These are phyloP conservation scores for Mythimna lalbum DNA, from an alignment of 2,888 invertebrate genomes.

Conservation along the genomic window DNA sequence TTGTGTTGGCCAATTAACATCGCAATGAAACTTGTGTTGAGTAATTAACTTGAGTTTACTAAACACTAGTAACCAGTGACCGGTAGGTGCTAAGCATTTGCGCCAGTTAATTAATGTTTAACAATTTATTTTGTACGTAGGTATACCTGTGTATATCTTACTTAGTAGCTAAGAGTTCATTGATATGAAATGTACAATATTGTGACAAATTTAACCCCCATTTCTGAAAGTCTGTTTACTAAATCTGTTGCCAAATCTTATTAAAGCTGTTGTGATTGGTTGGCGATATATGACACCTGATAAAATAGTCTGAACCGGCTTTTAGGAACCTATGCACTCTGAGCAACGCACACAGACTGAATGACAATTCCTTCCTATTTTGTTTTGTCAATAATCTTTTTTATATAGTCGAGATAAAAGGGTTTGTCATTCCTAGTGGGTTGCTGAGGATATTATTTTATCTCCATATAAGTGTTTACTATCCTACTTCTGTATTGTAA, in stretches of 20 bases:
- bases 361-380: neutral
- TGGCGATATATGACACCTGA: neutral
- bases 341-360: neutral
- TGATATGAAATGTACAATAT: slow-evolving; percentile 2
- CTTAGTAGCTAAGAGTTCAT: slow-evolving; percentile 6
- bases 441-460: neutral
- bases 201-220: neutral
- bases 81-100: slow-evolving; percentile 30
- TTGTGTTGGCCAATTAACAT: slow-evolving; percentile 51
- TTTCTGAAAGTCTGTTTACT: slow-evolving; percentile 13
- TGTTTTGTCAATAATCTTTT: neutral
- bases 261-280: neutral
- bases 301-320: slow-evolving; percentile 12
- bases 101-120: slow-evolving; percentile 20
- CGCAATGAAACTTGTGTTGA: slow-evolving; percentile 41
- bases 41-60: slow-evolving; percentile 47
- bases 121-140: slow-evolving; percentile 13
- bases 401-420: too few species aligned
- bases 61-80: slow-evolving; percentile 28
- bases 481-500: slow-evolving; percentile 22
- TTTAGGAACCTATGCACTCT: slow-evolving; percentile 7
- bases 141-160: slow-evolving; percentile 2
- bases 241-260: neutral
- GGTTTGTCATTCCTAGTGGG: neutral
- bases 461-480: neutral